Base-by-base conservation (phyloP, 2,888 invertebrate species). In the Cryptosula pallasiana region DNA sequence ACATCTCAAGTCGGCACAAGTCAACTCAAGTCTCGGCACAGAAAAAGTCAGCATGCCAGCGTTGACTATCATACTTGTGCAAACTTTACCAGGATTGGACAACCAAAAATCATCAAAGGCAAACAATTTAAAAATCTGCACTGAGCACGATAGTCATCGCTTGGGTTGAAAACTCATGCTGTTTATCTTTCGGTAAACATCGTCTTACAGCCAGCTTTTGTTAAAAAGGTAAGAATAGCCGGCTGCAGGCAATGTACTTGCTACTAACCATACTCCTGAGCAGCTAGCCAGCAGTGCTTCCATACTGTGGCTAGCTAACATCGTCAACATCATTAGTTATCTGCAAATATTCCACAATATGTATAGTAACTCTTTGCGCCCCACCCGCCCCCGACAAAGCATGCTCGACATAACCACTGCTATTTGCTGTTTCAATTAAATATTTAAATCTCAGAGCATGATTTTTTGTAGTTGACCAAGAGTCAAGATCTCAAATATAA, bases 221-320 rank as follows among this genome's bases (percentile, higher is more conserved):
- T 45, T 20, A 45, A 45, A 45, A 45, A 20, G 20, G 20, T 45
- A 23, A 23, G 25, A 57, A 57, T 57, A 23, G 57, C 23, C n/a
- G 63, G 32, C 32, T 34, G 63, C 63, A 13, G 63, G 13, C n/a
- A n/a, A 27, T 63, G 27, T 13, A 23, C 27, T 27, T 9, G 2
- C 63, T 63, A 63, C 63, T 63, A 63, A 63, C 63, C 63, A 63
- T 63, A 55, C 63, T 63, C 63, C 63, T 29, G 32, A 32, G 63
- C n/a, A 23, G 63, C 32, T 63, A 63, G 63, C 32, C 63, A 63
- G 29, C 34, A 63, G 63, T 9, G 32, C 57, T 25, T 27, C 63
- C 13, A 9, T 25, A 32, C 9, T 16, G 63, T 63, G 63, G 32
- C 63, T 63, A 63, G 27, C 63, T 63, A 20, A 34, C 45, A 34